Percentiles rank a stretch among this genome's conserved stretches.
These are phyloP conservation scores for Rhopalosiphum nymphaeae DNA, from an alignment of 2,888 invertebrate genomes.

Conservation along the genomic window DNA sequence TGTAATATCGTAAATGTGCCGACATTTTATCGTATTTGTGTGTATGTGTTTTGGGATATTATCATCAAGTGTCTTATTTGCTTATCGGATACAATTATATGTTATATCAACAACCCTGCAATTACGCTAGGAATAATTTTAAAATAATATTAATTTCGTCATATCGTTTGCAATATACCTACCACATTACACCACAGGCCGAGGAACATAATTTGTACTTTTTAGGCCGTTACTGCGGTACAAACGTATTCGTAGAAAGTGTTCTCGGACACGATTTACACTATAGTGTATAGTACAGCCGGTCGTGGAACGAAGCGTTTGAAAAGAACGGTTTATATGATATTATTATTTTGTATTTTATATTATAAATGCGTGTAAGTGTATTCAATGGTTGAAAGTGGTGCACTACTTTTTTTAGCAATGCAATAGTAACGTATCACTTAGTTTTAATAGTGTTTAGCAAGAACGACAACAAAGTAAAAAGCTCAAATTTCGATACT, in stretches of 20 bases:
- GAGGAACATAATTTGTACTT: neutral
- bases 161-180: neutral
- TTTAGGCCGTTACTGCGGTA: neutral
- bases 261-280: neutral
- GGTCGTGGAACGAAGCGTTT: slow-evolving; percentile 23
- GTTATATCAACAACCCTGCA: neutral
- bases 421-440: neutral
- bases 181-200: neutral
- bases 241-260: slow-evolving; percentile 30
- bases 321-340: neutral
- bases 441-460: neutral
- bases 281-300: neutral
- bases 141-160: neutral
- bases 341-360: neutral
- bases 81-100: neutral
- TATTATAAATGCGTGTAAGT: neutral
- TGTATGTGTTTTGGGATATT: neutral
- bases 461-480: neutral
- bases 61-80: neutral
- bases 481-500: neutral
- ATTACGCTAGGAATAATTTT: neutral
- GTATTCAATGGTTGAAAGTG: neutral
- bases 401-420: slow-evolving; percentile 2
- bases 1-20: neutral
- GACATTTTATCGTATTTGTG: neutral